Base-by-base conservation (phyloP, 2,888 invertebrate species). In the Lamellibrachia satsuma region DNA sequence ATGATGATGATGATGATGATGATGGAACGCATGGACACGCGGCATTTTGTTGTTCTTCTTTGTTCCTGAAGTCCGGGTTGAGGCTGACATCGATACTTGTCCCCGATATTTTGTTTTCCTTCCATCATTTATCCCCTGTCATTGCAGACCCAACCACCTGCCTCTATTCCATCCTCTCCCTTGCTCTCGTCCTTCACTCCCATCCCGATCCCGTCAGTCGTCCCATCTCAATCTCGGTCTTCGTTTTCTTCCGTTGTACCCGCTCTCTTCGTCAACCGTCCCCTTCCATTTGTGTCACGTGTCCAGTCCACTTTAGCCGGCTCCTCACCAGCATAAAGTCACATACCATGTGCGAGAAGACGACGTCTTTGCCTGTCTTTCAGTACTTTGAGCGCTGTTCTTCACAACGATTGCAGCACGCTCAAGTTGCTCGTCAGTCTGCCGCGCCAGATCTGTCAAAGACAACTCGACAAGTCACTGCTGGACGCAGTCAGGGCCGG, bases 401-500 rank as follows among this genome's bases (percentile, higher is more conserved):
- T 93, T 27, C 92, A 93, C 92, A 94, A 94, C 93, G 92, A 93
- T n/a, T 92, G 93, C 91, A n/a, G 92, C 51, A 51, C 94, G 55
- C 91, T 94, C 75, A 92, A 92, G n/a, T 55, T 94, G 11, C 93
- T 94, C 52, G 90, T 94, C 15, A 92, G 93, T 39, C 93, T 94
- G 52, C 93, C 93, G 55, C 91, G 92, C 90, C 92, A 7, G 92
- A 52, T 94, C 91, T 93, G 93, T 90, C 93, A 93, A 52, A 90
- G 92, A 1, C 94, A 94, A 90, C 93, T 93, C n/a, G 93, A 94
- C 90, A 57, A 91, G 4, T 94, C 93, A 6, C 92, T 94, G n/a
- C 92, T 94, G 9, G 92, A 94, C 90, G 93, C 94, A 27, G 93
- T 94, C n/a, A 94, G 93, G 51, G 93, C 93, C 57, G 94, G 94